Evolutionary conservation across 2,113 vertebrate species (phyloP).

Genomic region (Lycaon pictus): DNA sequence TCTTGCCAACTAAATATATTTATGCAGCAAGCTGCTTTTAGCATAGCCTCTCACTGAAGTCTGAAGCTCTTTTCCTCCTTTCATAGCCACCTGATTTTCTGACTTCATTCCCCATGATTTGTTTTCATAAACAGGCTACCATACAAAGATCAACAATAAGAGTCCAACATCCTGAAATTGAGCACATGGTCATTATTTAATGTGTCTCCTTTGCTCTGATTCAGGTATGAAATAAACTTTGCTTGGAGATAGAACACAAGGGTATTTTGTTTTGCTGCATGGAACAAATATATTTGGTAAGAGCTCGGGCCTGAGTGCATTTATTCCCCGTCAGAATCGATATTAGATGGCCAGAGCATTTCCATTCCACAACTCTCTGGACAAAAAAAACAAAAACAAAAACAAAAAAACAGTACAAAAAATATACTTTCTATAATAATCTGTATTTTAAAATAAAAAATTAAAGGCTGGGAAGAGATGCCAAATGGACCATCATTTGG

Average conservation of each 20-base stretch:
- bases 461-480: background rate
- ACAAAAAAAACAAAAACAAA: background rate
- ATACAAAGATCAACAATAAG: conserved; percentile 57
- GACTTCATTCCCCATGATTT: conserved; percentile 56
- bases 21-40: conserved; percentile 54
- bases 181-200: conserved; percentile 66
- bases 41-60: conserved; percentile 25
- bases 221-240: conserved; percentile 54
- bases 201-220: conserved; percentile 19
- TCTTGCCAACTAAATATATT: conserved; percentile 72
- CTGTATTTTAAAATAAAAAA: background rate
- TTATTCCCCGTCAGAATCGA: conserved; percentile 42
- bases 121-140: conserved; percentile 65
- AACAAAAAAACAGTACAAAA: background rate
- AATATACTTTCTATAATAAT: background rate
- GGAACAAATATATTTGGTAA: conserved; percentile 30
- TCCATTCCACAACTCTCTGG: background rate
- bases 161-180: conserved; percentile 48
- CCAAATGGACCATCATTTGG: background rate
- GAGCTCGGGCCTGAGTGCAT: conserved; percentile 16
- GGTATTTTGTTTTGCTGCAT: conserved; percentile 53
- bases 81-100: conserved; percentile 39
- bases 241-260: background rate
- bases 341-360: background rate
- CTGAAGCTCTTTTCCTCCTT: background rate